Conservation (phyloP, 1,140 invertebrate genomes). For the Aphaenogaster floridana region DNA sequence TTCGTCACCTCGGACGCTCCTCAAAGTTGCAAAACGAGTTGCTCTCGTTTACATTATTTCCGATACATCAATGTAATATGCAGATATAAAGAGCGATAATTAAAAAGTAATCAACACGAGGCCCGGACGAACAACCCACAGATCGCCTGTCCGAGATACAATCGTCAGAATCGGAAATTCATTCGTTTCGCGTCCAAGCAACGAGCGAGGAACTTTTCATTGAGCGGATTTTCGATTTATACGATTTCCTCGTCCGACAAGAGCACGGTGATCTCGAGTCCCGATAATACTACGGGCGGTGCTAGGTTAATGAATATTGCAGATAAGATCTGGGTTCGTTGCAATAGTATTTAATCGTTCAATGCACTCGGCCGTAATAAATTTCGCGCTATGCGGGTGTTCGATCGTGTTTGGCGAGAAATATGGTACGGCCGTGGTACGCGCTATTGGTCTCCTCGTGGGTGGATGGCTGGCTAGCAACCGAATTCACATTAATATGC, state of each 20-base stretch:
- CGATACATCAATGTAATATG: conserved; percentile 7
- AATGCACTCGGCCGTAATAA: conserved; percentile 45
- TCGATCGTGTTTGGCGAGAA: conserved; percentile 7
- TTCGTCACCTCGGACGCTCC: conserved; percentile 19
- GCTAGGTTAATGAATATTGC: conserved; percentile 48
- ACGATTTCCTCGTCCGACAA: conserved; percentile 31
- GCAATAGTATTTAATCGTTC: conserved; percentile 56
- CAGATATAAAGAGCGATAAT: neutral
- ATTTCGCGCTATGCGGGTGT: conserved; percentile 3
- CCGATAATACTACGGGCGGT: conserved; percentile 44
- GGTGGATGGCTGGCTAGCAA: neutral
- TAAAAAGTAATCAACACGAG: conserved; percentile 6
- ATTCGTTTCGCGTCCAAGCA: neutral
- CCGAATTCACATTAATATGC: conserved; percentile 37
- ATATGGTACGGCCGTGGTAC: neutral
- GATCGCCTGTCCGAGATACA: conserved; percentile 23
- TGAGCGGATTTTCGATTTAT: conserved; percentile 31
- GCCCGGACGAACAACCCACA: neutral
- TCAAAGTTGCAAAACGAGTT: conserved; percentile 38
- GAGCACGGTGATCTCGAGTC: conserved; percentile 25
- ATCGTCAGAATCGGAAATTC: conserved; percentile 28
- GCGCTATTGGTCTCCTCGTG: neutral
- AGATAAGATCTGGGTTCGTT: conserved; percentile 50
- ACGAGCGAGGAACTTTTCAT: conserved; percentile 10
- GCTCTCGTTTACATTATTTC: conserved; percentile 27